phyloP scores from a whole-genome alignment of 2,888 invertebrate genomes.

The Rapana venosa region DNA sequence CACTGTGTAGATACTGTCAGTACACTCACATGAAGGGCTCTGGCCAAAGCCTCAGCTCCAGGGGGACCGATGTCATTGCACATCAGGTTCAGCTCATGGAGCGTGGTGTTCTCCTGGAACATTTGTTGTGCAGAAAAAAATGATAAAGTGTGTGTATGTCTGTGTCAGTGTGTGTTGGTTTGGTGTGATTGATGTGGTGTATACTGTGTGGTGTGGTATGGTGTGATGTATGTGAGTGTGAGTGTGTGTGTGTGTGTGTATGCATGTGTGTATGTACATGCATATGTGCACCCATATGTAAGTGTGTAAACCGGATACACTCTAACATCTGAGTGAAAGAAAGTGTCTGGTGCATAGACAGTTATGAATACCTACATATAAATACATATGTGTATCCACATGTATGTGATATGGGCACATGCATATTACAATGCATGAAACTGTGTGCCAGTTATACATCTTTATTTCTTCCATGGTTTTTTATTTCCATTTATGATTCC shows the following conservation, averaged over 20 bases:
- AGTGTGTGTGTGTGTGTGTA: neutral
- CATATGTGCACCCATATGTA: neutral
- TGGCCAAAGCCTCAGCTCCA: constrained; percentile 75
- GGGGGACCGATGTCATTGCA: constrained; percentile 76
- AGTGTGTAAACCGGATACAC: no score
- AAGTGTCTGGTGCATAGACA: no score
- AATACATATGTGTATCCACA: no score
- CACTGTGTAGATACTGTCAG: no score
- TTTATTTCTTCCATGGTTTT: no score
- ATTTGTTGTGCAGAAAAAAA: neutral
- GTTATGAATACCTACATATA: no score
- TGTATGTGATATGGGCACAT: no score
- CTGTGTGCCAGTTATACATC: no score
- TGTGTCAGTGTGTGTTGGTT: neutral
- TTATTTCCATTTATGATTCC: no score
- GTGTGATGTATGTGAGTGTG: neutral
- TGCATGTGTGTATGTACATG: neutral
- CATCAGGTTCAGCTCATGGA: constrained; percentile 75
- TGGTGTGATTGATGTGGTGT: neutral
- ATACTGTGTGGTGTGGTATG: neutral
- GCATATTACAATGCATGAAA: no score
- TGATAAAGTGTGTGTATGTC: neutral
- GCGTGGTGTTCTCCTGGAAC: constrained; percentile 59
- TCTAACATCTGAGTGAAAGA: no score
- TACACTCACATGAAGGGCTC: constrained; percentile 72